Evolutionary conservation across 2,888 invertebrate species (phyloP), one percentile per base, ranked within the genome.

Genomic region (Eupsilia transversa): DNA sequence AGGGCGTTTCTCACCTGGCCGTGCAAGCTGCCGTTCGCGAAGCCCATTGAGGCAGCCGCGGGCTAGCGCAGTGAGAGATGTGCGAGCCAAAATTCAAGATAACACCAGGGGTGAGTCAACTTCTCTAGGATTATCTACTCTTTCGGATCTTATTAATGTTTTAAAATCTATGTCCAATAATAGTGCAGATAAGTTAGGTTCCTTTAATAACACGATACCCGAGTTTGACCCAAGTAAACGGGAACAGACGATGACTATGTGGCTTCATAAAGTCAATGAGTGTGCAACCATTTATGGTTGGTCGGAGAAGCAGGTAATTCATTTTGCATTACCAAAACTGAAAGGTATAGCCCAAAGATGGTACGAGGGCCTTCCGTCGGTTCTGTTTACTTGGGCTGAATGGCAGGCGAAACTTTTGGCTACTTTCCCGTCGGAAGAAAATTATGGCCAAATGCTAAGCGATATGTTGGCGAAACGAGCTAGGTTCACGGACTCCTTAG

Each of bases 231-330:
- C 72, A 49, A 33, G 33, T 46, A 65, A 54, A 64, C 27, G 41
- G 20, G 72, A 72, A 27, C 72, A 72, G 65, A 65, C 72, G 12
- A 72, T 72, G n/a, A n/a, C n/a, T n/a, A n/a, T n/a, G n/a, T n/a
- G n/a, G n/a, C n/a, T n/a, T n/a, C n/a, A n/a, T n/a, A 59, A 59
- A n/a, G n/a, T n/a, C 46, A 0, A 64, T 72, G 63, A 69, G 20
- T 69, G 69, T 1, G 69, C 69, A 3, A 49, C 60, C 49, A 7
- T 46, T 46, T 54, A 54, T n/a, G 1, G n/a, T 10, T 70, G 70
- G 70, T 30, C 61, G 12, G 70, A 61, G 2, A 63, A 41, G 9
- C 70, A 70, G 54, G 33, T 41, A n/a, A n/a, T n/a, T n/a, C n/a
- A n/a, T n/a, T n/a, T 63, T 63, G 61, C 70, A 23, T 41, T 70